These are phyloP conservation scores for Lumbricus terrestris DNA, from an alignment of 2,888 invertebrate genomes.

Conservation along the genomic window DNA sequence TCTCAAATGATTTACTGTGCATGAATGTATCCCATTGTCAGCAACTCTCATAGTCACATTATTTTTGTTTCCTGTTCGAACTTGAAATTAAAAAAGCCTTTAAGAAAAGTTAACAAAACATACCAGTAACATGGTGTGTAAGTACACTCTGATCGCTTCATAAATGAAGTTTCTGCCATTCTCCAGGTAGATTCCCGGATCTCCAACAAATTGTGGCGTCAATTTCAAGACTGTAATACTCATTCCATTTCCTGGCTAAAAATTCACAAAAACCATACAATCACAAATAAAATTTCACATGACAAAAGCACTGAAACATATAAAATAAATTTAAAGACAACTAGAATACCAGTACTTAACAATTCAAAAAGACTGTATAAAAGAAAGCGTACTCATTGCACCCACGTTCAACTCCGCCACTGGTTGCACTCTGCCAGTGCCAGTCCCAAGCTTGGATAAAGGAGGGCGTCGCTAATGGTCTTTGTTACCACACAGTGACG, in stretches of 20 bases:
- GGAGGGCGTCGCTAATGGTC: no score
- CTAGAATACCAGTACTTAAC: neutral
- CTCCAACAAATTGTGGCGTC: neutral
- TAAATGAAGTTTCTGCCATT: neutral
- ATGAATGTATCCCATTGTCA: neutral
- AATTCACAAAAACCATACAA: neutral
- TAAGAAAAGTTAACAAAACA: neutral
- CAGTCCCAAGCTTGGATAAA: no score
- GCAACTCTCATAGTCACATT: neutral
- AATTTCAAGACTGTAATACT: neutral
- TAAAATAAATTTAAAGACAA: neutral
- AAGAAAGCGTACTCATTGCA: no score
- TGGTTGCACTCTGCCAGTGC: no score
- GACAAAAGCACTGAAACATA: neutral
- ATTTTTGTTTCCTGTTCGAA: neutral
- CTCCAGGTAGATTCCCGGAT: neutral
- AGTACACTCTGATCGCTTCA: neutral
- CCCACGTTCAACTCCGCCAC: no score
- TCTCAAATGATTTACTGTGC: no score
- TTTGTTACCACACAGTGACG: no score
- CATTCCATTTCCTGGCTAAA: neutral
- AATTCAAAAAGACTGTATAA: no score
- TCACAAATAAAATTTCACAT: neutral
- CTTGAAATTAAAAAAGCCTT: neutral
- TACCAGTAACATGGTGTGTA: neutral